phyloP scores from a whole-genome alignment of 2,113 vertebrate genomes.

The Neotragus pygmaeus region DNA sequence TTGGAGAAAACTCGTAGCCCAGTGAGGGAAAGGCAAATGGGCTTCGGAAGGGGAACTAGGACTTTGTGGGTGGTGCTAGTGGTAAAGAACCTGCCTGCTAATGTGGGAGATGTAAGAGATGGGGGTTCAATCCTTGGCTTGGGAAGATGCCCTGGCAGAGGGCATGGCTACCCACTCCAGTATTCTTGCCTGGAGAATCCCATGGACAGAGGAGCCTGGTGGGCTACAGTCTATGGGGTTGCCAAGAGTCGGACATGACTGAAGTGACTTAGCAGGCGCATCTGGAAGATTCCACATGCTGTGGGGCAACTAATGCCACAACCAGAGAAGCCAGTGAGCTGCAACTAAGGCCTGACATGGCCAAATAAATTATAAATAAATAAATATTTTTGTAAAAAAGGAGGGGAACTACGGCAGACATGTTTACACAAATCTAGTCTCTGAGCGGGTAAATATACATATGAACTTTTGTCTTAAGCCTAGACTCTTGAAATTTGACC shows the following conservation, averaged over 20 bases:
- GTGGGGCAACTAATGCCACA: not conserved
- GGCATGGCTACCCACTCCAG: not conserved
- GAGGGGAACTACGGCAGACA: fast-evolving
- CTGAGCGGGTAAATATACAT: not conserved
- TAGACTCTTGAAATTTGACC: not conserved
- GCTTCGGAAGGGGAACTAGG: not conserved
- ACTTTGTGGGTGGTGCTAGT: not conserved
- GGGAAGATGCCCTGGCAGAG: not conserved
- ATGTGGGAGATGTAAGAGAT: not conserved
- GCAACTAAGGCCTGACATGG: not conserved
- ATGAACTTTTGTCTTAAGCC: not conserved
- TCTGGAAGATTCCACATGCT: not conserved
- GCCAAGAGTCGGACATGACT: not conserved
- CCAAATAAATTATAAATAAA: not conserved
- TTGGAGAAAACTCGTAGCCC: not conserved
- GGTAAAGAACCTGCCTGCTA: not conserved
- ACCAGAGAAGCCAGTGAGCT: not conserved
- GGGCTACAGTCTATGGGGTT: not conserved
- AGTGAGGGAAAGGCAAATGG: not conserved
- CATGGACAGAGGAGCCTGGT: not conserved
- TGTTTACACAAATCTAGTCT: not conserved
- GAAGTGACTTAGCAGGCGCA: not conserved
- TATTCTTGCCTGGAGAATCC: not conserved
- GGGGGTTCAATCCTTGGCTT: not conserved
- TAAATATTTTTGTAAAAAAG: not conserved